Conservation (phyloP, 1,140 invertebrate species). For the Cyclina sinensis region DNA sequence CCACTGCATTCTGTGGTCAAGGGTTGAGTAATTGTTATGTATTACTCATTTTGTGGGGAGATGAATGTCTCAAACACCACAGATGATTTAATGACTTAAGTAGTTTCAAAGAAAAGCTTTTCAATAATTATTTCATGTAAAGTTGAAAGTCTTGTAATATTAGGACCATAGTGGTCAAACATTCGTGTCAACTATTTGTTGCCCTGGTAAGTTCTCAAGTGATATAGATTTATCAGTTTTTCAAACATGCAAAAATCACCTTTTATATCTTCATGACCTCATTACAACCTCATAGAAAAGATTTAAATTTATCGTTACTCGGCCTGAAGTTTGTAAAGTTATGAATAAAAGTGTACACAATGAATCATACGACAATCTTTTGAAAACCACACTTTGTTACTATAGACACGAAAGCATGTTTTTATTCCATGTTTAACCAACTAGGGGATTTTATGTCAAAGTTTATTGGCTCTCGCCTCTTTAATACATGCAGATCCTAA, state of each 20-base stretch:
- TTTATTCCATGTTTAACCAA: slow-evolving; percentile 59
- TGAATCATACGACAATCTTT: slow-evolving; percentile 38
- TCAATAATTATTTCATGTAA: background rate
- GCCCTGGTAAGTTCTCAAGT: background rate
- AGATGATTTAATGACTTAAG: too few relatives aligned
- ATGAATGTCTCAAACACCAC: background rate
- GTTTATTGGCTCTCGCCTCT: slow-evolving; percentile 20
- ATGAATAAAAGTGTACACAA: slow-evolving; percentile 36
- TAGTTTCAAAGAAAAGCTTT: background rate
- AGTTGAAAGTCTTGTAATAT: too few relatives aligned
- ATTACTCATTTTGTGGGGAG: background rate
- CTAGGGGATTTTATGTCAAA: slow-evolving; percentile 52
- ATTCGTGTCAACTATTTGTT: too few relatives aligned
- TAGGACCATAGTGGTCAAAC: too few relatives aligned
- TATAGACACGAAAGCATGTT: slow-evolving; percentile 56
- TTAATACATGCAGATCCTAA: slow-evolving; percentile 7
- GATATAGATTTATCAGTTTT: slow-evolving; percentile 23
- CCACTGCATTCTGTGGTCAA: too few relatives aligned
- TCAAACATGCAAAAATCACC: slow-evolving; percentile 2
- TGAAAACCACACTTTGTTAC: slow-evolving; percentile 47
- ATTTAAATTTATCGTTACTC: slow-evolving; percentile 46
- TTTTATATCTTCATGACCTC: slow-evolving; percentile 5
- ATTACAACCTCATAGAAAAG: background rate
- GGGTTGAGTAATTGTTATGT: too few relatives aligned
- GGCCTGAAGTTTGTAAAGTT: slow-evolving; percentile 47